Evolutionary conservation across 1,140 invertebrate species (phyloP), one percentile per base, ranked within the genome.

Genomic region (Ceratosolen solmsi): DNA sequence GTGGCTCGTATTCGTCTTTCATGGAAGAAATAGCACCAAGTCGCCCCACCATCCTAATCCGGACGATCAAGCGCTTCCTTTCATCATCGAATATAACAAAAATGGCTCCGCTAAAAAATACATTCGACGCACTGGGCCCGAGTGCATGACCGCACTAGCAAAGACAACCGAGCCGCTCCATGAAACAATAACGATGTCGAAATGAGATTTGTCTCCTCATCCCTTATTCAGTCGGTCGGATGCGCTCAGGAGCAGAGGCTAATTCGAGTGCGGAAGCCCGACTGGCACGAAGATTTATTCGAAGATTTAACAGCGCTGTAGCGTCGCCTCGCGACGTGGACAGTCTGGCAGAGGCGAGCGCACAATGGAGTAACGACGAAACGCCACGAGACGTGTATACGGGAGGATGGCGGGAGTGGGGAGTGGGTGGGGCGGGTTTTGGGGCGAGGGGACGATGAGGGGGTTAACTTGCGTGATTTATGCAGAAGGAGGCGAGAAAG

Each of bases 151-250:
- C n/a, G n/a, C n/a, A n/a, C n/a, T n/a, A n/a, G n/a, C n/a, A n/a
- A n/a, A n/a, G n/a, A 2, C 36, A 27, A n/a, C 15, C 54, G 20
- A 20, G 54, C 17, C 54, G 70, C 33, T 46, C 25, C 51, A 76
- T 81, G 80, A 76, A 81, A 81, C 80, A 81, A 81, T 81, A 81
- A 81, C 80, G 63, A 76, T 60, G 60, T 58, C 63, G 80, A 81
- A 81, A 81, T 76, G 72, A 81, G 80, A 81, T 81, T 81, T 81
- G 79, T 81, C 80, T 73, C 25, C 80, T 74, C 79, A 75, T 80
- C 58, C 71, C 71, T 75, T 80, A 80, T 80, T 80, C 79, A 75
- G 79, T 80, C 41, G 49, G 41, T 36, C 38, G 30, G 25, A 49
- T 5, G 30, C 33, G 36, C 51, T 0, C 17, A 60, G 73, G n/a